phyloP scores from a whole-genome alignment of 2,888 invertebrate species.

The Dromius quadrimaculatus region DNA sequence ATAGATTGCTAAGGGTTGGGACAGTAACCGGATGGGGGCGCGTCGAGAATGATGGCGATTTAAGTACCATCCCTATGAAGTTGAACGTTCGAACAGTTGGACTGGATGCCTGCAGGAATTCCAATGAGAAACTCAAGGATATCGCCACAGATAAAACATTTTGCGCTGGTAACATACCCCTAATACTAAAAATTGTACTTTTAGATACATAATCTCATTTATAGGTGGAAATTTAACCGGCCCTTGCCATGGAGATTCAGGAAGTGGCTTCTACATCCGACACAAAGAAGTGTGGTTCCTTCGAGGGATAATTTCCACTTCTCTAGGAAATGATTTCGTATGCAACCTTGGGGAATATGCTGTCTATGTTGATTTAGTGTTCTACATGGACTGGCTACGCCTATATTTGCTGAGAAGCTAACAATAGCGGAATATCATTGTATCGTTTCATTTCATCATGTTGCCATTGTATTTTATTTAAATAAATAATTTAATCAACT shows the following conservation, averaged over 20 bases:
- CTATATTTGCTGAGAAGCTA: no score
- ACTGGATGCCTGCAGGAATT: conserved; percentile 9
- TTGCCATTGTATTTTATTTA: no score
- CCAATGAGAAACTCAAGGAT: neutral
- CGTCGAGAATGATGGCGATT: neutral
- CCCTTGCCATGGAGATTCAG: conserved; percentile 41
- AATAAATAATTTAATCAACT: no score
- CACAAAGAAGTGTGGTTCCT: conserved; percentile 9
- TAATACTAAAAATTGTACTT: neutral
- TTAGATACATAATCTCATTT: neutral
- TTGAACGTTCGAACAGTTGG: neutral
- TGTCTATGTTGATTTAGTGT: conserved; percentile 25
- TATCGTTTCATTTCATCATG: no score
- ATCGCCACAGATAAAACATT: conserved; percentile 35
- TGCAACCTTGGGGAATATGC: conserved; percentile 12
- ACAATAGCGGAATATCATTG: no score
- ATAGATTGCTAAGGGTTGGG: neutral
- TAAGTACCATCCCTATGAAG: conserved; percentile 14
- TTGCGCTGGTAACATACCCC: conserved; percentile 19
- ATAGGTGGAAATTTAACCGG: conserved; percentile 13
- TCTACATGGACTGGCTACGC: conserved; percentile 22
- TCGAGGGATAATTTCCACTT: conserved; percentile 23
- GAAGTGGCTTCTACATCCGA: conserved; percentile 30
- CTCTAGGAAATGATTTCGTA: neutral
- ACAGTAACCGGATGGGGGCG: conserved; percentile 31